phyloP scores from a whole-genome alignment of 2,888 invertebrate species.

The Entomobrya multifasciata region DNA sequence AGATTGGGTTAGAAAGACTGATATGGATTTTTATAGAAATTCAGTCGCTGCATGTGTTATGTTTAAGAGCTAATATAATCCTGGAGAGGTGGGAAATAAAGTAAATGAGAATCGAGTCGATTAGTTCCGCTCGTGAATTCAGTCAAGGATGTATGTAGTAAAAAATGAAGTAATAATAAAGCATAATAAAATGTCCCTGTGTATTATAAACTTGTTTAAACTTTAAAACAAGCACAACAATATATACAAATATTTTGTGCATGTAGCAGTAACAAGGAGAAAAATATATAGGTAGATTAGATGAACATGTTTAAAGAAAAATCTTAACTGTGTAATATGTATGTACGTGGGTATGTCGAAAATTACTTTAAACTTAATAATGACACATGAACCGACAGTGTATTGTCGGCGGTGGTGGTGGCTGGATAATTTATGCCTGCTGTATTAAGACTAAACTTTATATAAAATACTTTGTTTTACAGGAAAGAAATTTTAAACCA shows the following conservation, averaged over 20 bases:
- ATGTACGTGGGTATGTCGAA: background rate
- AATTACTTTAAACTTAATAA: constrained; percentile 2
- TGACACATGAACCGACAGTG: constrained; percentile 10
- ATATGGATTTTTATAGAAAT: constrained; percentile 41
- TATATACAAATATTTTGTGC: background rate
- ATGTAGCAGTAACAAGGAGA: background rate
- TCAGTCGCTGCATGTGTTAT: constrained; percentile 49
- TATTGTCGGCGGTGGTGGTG: background rate
- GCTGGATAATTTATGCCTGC: constrained; percentile 9
- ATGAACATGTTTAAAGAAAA: background rate
- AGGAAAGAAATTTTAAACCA: constrained; percentile 43
- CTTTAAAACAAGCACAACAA: background rate
- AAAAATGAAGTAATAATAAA: constrained; percentile 75
- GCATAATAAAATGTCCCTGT: constrained; percentile 70
- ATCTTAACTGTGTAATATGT: constrained; percentile 42
- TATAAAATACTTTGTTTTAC: background rate
- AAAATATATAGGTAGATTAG: background rate
- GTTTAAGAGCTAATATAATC: constrained; percentile 54
- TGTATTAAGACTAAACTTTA: background rate
- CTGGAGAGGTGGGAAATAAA: constrained; percentile 76
- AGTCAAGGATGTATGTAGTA: constrained; percentile 73
- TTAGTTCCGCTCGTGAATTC: constrained; percentile 79
- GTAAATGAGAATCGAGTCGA: constrained; percentile 78
- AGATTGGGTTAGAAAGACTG: constrained; percentile 16
- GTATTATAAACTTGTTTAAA: constrained; percentile 56